A percentile compares a stretch with the other conserved stretches of the same genome.
phyloP scores from a whole-genome alignment of 2,888 invertebrate genomes.

The Yponomeuta malinellus region DNA sequence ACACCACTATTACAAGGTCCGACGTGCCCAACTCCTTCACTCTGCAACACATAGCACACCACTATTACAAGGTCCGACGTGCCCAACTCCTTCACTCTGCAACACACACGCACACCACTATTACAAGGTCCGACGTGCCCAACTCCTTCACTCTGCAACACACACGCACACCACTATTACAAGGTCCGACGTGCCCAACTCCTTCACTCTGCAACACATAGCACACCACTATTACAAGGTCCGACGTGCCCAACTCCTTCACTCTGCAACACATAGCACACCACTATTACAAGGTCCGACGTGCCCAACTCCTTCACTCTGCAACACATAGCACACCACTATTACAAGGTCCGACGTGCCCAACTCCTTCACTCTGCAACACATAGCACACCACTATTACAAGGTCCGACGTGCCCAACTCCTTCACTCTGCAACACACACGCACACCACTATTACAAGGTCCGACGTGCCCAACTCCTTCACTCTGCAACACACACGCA shows the following conservation, averaged over 20 bases:
- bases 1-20: constrained; percentile 50
- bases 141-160: too few relatives aligned
- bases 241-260: too few relatives aligned
- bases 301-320: constrained; percentile 96
- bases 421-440: not conserved
- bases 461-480: not conserved
- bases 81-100: too few relatives aligned
- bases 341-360: constrained; percentile 81
- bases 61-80: too few relatives aligned
- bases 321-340: constrained; percentile 15
- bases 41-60: constrained; percentile 46
- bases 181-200: too few relatives aligned
- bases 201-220: not conserved
- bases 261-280: too few relatives aligned
- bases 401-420: too few relatives aligned
- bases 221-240: too few relatives aligned
- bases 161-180: too few relatives aligned
- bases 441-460: too few relatives aligned
- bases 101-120: too few relatives aligned
- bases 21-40: constrained; percentile 96
- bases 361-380: constrained; percentile 90
- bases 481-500: not conserved
- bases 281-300: constrained; percentile 65
- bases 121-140: too few relatives aligned
- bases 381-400: not conserved